Percentiles rank a stretch among this genome's conserved stretches.
These are phyloP conservation scores for Scylla paramamosain DNA, from an alignment of 1,140 invertebrate species.

Conservation along the genomic window DNA sequence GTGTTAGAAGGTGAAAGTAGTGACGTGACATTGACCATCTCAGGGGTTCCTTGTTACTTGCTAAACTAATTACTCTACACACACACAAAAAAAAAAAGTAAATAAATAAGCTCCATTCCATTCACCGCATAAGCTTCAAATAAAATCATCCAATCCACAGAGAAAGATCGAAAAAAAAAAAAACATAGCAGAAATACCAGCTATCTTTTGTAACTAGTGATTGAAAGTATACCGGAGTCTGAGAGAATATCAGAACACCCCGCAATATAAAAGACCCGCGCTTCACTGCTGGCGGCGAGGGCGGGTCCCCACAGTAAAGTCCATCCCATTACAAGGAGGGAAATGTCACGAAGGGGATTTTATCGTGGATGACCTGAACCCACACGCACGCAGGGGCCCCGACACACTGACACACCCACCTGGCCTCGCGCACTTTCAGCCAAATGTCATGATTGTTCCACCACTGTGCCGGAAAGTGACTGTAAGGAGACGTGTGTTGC, in stretches of 20 bases:
- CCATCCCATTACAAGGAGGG: neutral
- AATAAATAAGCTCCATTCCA: too few species aligned
- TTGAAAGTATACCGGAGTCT: neutral
- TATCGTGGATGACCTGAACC: neutral
- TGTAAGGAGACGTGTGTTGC: neutral
- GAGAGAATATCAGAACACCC: neutral
- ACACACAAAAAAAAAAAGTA: too few species aligned
- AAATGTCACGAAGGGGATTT: constrained; percentile 14
- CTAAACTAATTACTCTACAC: too few species aligned
- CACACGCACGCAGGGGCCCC: neutral
- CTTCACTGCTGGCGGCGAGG: neutral
- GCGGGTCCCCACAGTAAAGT: neutral
- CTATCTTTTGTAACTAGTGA: neutral
- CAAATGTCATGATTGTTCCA: neutral
- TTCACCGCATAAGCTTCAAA: neutral
- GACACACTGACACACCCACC: neutral
- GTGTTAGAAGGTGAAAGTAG: neutral
- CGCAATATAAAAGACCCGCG: neutral
- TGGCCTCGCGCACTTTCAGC: neutral
- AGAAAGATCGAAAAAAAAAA: neutral
- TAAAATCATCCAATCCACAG: neutral
- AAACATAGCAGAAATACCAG: neutral
- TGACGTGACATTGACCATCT: neutral
- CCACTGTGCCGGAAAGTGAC: neutral
- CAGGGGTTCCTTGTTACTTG: too few species aligned